These are phyloP conservation scores for Antitype chi DNA, from an alignment of 2,888 invertebrate species.

Conservation along the genomic window DNA sequence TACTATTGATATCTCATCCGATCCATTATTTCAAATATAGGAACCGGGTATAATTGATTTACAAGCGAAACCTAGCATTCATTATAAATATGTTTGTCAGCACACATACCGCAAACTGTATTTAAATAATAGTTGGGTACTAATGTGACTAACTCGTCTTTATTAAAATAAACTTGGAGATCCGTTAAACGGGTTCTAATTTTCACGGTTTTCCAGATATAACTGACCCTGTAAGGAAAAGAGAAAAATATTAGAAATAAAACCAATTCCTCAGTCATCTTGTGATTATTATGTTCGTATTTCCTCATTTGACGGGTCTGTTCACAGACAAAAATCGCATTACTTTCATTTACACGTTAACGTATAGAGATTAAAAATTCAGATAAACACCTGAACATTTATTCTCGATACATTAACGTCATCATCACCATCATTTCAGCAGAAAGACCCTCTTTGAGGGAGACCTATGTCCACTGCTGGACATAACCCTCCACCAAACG, in stretches of 20 bases:
- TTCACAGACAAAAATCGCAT: not conserved
- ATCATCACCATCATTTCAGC: too few relatives aligned
- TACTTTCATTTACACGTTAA: too few relatives aligned
- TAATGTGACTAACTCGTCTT: conserved; percentile 71
- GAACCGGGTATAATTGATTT: conserved; percentile 1
- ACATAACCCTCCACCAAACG: too few relatives aligned
- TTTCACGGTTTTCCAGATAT: conserved; percentile 71
- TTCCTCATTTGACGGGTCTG: not conserved
- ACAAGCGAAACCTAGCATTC: conserved; percentile 31
- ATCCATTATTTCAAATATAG: not conserved
- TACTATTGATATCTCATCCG: too few relatives aligned
- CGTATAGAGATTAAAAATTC: too few relatives aligned
- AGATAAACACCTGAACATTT: too few relatives aligned
- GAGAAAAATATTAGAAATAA: not conserved
- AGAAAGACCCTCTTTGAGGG: too few relatives aligned
- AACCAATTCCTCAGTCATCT: not conserved
- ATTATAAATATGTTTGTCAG: conserved; percentile 37
- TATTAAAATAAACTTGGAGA: conserved; percentile 72
- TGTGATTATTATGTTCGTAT: not conserved
- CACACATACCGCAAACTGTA: conserved; percentile 77
- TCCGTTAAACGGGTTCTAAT: conserved; percentile 72
- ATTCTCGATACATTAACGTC: too few relatives aligned
- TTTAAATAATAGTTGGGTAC: conserved; percentile 77
- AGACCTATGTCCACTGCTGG: too few relatives aligned
- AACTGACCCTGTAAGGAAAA: conserved; percentile 70